Evolutionary conservation across 2,888 invertebrate genomes (phyloP).

Genomic region (Frankliniella intonsa): DNA sequence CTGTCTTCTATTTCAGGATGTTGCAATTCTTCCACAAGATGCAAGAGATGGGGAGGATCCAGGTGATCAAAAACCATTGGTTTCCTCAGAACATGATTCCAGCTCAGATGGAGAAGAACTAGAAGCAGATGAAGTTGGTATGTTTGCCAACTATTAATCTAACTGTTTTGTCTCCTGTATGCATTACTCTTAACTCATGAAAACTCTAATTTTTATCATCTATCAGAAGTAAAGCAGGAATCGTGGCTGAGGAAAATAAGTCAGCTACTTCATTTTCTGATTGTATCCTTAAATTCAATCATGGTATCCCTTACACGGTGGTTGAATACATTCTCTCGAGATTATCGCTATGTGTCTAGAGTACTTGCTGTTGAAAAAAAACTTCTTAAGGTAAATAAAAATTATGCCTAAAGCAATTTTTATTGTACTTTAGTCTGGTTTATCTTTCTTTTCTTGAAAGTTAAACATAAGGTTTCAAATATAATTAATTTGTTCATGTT

Average conservation of each 20-base stretch:
- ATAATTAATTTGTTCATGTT: constrained; percentile 37
- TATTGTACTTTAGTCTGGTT: too few relatives aligned
- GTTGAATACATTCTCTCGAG: constrained; percentile 82
- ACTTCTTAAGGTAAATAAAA: constrained; percentile 65
- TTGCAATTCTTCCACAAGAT: background rate
- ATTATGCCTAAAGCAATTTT: too few relatives aligned
- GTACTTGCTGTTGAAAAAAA: constrained; percentile 86
- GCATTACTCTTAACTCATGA: background rate
- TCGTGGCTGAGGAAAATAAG: constrained; percentile 37
- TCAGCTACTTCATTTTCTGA: constrained; percentile 53
- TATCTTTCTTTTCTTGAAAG: background rate
- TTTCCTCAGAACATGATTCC: background rate
- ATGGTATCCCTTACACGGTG: constrained; percentile 77
- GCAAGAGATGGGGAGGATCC: background rate
- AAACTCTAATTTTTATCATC: background rate
- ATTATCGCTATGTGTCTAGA: constrained; percentile 90
- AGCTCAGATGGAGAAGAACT: constrained; percentile 6
- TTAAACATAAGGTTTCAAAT: background rate
- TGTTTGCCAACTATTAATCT: background rate
- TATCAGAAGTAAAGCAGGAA: constrained; percentile 7
- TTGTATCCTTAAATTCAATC: constrained; percentile 69
- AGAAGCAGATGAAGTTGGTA: background rate
- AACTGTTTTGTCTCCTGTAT: background rate
- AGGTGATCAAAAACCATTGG: background rate
- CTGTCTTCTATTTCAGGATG: background rate